A percentile compares a stretch with the other conserved stretches of the same genome.
Conservation (phyloP, 2,797 vertebrate genomes). For the Coranthus polyacanthus region DNA sequence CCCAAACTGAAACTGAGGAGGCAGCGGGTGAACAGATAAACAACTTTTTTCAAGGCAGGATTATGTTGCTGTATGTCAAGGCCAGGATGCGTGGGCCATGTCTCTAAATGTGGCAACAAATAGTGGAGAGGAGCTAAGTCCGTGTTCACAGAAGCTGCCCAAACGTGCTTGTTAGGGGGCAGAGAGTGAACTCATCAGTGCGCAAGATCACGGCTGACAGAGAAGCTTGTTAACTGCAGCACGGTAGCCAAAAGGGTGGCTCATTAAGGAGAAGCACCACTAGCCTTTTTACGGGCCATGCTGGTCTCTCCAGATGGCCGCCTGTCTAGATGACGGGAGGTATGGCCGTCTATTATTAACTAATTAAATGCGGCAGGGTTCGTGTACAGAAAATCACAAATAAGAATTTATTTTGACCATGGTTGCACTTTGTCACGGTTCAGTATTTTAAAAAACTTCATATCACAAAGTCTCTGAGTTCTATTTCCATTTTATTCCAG, state of each 20-base stretch:
- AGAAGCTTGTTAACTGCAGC: slow-evolving; percentile 71
- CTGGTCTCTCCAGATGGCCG: slow-evolving; percentile 67
- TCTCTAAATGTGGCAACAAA: slow-evolving; percentile 59
- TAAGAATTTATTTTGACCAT: slow-evolving; percentile 18
- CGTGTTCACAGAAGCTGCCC: slow-evolving; percentile 52
- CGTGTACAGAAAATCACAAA: slow-evolving; percentile 6
- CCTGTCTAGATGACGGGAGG: slow-evolving; percentile 33
- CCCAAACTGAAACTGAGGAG: slow-evolving; percentile 64
- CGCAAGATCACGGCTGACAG: slow-evolving; percentile 71
- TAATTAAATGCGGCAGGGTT: slow-evolving; percentile 27
- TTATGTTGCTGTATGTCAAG: slow-evolving; percentile 39
- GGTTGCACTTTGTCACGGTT: slow-evolving; percentile 39
- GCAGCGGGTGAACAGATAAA: slow-evolving; percentile 59
- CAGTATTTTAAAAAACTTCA: slow-evolving; percentile 41
- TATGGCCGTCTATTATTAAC: slow-evolving; percentile 47
- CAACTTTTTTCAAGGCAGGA: slow-evolving; percentile 72
- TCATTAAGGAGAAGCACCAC: slow-evolving; percentile 72
- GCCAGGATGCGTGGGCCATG: slow-evolving; percentile 43
- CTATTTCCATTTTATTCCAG: slow-evolving; percentile 33
- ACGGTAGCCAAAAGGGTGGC: slow-evolving; percentile 60
- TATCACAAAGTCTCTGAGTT: slow-evolving; percentile 30
- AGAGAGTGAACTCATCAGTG: slow-evolving; percentile 67
- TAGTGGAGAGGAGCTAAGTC: slow-evolving; percentile 48
- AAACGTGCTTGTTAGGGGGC: slow-evolving; percentile 71
- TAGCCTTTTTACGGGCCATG: slow-evolving; percentile 34